Percentiles rank a stretch among this genome's conserved stretches.
phyloP scores from a whole-genome alignment of 2,113 vertebrate genomes.

The Hemicordylus capensis region DNA sequence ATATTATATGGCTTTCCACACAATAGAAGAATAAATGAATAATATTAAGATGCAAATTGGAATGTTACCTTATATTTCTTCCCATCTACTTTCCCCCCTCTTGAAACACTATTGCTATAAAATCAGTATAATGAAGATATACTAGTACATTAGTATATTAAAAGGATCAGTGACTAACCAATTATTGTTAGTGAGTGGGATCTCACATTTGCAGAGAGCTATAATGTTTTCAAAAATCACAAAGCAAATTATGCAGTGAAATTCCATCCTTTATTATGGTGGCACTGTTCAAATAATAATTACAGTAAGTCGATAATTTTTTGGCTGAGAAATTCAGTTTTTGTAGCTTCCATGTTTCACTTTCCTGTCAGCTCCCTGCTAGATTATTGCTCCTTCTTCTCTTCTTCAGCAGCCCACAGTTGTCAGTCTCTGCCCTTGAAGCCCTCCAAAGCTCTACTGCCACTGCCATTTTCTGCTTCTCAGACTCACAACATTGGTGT shows the following conservation, averaged over 20 bases:
- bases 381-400: not conserved
- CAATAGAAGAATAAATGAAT: not conserved
- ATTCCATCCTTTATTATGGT: conserved; percentile 55
- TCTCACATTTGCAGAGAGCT: conserved; percentile 38
- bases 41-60: conserved; percentile 36
- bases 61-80: conserved; percentile 42
- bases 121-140: conserved; percentile 40
- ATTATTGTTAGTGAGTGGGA: conserved; percentile 28
- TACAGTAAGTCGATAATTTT: conserved; percentile 50
- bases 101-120: conserved; percentile 58
- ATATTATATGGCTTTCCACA: not conserved
- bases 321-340: not conserved
- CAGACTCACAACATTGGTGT: not conserved
- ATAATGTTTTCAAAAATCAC: conserved; percentile 31
- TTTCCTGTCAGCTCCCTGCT: not conserved
- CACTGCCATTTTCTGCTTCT: not conserved
- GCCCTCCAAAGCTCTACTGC: not conserved
- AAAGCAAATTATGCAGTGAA: conserved; percentile 45
- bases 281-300: conserved; percentile 51
- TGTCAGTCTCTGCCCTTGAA: not conserved
- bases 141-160: conserved; percentile 46
- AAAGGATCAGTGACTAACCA: conserved; percentile 51
- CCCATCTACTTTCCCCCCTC: not conserved
- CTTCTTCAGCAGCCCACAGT: not conserved
- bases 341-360: not conserved